These are phyloP conservation scores for Peromyscus eremicus DNA, from an alignment of 2,797 vertebrate genomes.

Conservation along the genomic window DNA sequence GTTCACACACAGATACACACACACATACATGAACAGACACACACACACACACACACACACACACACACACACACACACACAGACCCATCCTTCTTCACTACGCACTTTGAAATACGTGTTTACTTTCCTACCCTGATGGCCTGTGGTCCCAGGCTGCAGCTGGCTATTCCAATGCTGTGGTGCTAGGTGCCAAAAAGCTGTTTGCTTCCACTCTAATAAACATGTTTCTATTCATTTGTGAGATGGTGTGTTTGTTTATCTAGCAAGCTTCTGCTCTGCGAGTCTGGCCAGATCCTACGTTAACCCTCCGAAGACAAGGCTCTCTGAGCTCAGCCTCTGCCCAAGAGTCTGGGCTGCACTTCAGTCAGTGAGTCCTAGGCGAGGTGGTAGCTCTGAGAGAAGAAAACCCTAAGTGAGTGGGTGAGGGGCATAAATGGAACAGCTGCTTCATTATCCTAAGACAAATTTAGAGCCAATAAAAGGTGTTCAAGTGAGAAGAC, in stretches of 20 bases:
- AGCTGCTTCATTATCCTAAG: slow-evolving; percentile 73
- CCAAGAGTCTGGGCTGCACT: not conserved
- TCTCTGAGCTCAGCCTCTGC: not conserved
- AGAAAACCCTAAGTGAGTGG: not conserved
- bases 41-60: not conserved
- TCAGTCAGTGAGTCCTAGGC: not conserved
- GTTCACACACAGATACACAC: not conserved
- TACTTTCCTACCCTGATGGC: not conserved
- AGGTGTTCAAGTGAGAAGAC: slow-evolving; percentile 76
- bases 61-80: not conserved
- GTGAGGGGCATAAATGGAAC: slow-evolving; percentile 42
- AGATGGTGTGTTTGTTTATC: slow-evolving; percentile 53
- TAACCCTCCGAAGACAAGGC: not conserved
- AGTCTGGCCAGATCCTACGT: slow-evolving; percentile 2
- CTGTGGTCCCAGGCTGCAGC: slow-evolving; percentile 54
- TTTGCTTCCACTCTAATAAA: slow-evolving; percentile 74
- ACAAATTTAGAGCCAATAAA: slow-evolving; percentile 79
- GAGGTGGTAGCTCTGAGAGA: not conserved
- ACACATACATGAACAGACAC: not conserved
- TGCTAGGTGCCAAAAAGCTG: slow-evolving; percentile 65
- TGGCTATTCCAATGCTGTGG: slow-evolving; percentile 14
- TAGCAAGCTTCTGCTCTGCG: not conserved
- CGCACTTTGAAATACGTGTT: not conserved
- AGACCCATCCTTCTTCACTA: too few species aligned
- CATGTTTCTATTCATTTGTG: slow-evolving; percentile 63